Conservation (phyloP, 1,140 invertebrate genomes). For the Idris sp. region DNA sequence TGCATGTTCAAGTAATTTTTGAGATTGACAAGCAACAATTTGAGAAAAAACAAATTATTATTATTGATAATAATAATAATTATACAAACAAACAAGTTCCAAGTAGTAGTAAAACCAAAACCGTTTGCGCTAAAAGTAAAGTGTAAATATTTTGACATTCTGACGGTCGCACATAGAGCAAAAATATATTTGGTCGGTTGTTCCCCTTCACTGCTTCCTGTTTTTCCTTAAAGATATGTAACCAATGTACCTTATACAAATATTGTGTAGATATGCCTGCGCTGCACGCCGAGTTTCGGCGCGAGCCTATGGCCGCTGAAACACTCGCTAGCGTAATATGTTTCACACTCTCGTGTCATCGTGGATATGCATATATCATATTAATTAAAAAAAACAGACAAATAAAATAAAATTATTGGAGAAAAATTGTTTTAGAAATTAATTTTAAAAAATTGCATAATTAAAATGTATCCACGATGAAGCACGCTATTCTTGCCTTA, state of each 20-base stretch:
- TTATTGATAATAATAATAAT: no score
- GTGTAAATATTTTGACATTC: constrained; percentile 62
- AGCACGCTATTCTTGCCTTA: constrained; percentile 56
- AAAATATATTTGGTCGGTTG: constrained; percentile 59
- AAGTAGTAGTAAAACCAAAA: constrained; percentile 46
- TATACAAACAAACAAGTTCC: constrained; percentile 47
- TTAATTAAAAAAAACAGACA: background rate
- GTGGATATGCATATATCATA: constrained; percentile 32
- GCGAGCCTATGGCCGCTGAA: constrained; percentile 65
- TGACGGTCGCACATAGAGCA: constrained; percentile 59
- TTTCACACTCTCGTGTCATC: constrained; percentile 57
- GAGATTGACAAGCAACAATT: background rate
- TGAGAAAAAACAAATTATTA: constrained; percentile 48
- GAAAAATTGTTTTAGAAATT: no score
- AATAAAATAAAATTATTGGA: background rate
- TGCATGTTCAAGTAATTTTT: constrained; percentile 46
- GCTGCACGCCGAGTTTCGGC: constrained; percentile 67
- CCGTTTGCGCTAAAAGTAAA: constrained; percentile 54
- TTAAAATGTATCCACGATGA: constrained; percentile 34
- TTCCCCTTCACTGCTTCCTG: constrained; percentile 60
- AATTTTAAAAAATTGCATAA: no score
- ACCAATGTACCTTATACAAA: constrained; percentile 64
- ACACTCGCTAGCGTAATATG: constrained; percentile 66
- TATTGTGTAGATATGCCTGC: constrained; percentile 67
- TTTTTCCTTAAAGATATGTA: constrained; percentile 60